Evolutionary conservation across 2,888 invertebrate species (phyloP).

Genomic region (Ellobium chinense): DNA sequence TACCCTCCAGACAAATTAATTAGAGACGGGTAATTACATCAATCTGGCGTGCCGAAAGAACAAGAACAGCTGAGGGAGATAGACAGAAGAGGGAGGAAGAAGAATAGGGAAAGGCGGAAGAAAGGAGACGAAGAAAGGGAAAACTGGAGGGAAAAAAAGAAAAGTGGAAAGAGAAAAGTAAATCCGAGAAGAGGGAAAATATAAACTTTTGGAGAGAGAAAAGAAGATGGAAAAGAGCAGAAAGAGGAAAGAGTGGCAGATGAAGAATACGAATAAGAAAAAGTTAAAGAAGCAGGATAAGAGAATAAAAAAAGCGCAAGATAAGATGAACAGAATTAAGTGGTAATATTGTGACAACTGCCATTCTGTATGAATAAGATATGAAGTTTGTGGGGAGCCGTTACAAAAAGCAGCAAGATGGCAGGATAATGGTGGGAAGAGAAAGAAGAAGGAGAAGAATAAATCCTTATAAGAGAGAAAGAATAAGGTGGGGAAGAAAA

Average conservation of each 20-base stretch:
- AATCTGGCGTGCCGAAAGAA: too few species aligned
- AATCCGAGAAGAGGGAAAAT: not conserved
- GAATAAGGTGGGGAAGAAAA: not conserved
- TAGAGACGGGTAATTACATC: too few species aligned
- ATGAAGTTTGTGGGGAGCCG: not conserved
- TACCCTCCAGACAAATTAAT: too few species aligned
- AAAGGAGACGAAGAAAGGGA: constrained; percentile 5
- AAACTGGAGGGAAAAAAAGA: not conserved
- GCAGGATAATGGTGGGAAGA: not conserved
- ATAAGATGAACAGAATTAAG: too few species aligned
- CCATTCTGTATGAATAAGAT: not conserved
- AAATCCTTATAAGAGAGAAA: not conserved
- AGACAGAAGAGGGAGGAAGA: not conserved
- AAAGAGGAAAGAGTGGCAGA: not conserved
- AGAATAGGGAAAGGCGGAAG: not conserved
- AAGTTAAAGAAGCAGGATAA: not conserved
- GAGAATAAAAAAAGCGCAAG: not conserved
- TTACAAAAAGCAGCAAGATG: not conserved
- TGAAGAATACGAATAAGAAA: not conserved
- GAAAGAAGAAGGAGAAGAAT: not conserved
- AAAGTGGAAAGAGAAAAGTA: not conserved
- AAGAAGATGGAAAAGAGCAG: not conserved
- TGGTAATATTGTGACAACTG: not conserved
- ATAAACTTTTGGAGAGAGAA: constrained; percentile 17
- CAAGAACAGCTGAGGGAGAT: too few species aligned